Evolutionary conservation across 2,797 vertebrate genomes (phyloP).

Genomic region (Brachyrhaphis roseni): DNA sequence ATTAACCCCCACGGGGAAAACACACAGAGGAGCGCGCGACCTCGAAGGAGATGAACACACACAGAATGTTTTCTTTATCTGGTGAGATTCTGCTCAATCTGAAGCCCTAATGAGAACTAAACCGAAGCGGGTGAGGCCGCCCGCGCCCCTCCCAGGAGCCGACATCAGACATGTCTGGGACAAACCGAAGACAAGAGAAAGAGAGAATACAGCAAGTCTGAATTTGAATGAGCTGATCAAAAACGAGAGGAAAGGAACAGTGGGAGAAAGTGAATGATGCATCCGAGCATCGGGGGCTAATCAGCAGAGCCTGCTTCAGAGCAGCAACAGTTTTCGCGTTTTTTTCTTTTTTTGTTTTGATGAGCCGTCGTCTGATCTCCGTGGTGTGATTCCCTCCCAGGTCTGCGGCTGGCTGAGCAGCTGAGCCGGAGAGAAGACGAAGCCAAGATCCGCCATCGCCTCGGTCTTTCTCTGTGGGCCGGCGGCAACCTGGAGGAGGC

Average conservation of each 20-base stretch:
- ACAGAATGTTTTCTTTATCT: constrained; percentile 40
- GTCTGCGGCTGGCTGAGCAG: constrained; percentile 94
- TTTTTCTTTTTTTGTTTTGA: constrained; percentile 15
- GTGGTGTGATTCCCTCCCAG: constrained; percentile 67
- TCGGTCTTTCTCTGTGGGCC: constrained; percentile 93
- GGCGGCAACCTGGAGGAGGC: constrained; percentile 92
- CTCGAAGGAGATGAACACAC: constrained; percentile 12
- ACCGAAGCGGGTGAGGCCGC: constrained; percentile 29
- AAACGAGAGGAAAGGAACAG: constrained; percentile 15
- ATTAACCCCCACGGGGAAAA: constrained; percentile 52
- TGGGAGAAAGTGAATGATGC: constrained; percentile 18
- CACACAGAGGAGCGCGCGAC: constrained; percentile 32
- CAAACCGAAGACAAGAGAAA: constrained; percentile 7
- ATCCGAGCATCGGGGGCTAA: constrained; percentile 18
- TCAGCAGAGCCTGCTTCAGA: constrained; percentile 1
- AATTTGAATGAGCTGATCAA: constrained; percentile 23
- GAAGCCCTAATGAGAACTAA: constrained; percentile 63
- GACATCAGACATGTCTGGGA: constrained; percentile 41
- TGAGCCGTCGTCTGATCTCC: constrained; percentile 15
- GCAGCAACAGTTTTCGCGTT: constrained; percentile 41
- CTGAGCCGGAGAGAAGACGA: constrained; percentile 92
- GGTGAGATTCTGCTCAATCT: constrained; percentile 46
- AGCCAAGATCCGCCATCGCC: constrained; percentile 93
- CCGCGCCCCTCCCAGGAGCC: constrained; percentile 25
- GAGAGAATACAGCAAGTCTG: constrained; percentile 22